Base-by-base conservation (phyloP, 2,797 vertebrate genomes). In the Oreochromis mossambicus region DNA sequence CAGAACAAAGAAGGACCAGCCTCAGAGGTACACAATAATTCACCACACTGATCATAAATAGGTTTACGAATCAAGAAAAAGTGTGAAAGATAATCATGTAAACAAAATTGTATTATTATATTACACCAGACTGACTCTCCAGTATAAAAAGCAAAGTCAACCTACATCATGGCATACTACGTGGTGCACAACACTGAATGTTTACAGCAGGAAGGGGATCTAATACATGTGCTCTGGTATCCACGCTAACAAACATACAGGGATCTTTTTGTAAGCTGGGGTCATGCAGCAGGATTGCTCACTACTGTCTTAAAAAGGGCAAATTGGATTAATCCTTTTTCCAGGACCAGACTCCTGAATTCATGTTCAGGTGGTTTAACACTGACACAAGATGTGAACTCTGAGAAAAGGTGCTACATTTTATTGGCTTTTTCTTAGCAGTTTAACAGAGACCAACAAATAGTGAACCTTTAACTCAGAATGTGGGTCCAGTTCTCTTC, bases 241-340 rank as follows among this genome's bases (percentile, higher is more conserved):
- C 89, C 90, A 87, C 10, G 78, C 87, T 66, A 89, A 93, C 82
- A 87, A 91, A 89, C 89, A 82, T 82, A 56, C 48, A 15, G 58
- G 75, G 73, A 81, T 80, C n/a, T 83, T 85, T 83, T 78, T 85
- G 24, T 46, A 63, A 87, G 85, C 79, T 15, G 48, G 43, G 85
- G 88, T 91, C 84, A 87, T 76, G 63, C 78, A 51, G 83, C 77
- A 32, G 85, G 89, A 92, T 92, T 81, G 77, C 76, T 46, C 54
- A 61, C 83, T 83, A 77, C 55, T 73, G 80, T 89, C 43, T 82
- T 88, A 76, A 87, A 94, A 93, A 93, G 92, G 92, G 83, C 82
- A 93, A 86, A 89, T 87, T 81, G 32, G 36, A 68, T 76, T 8
- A 8, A 50, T 86, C 19, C 46, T 81, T 66, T 80, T 78, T 66